These are phyloP conservation scores for Ginglymostoma cirratum DNA, from an alignment of 2,113 vertebrate genomes.

Conservation along the genomic window DNA sequence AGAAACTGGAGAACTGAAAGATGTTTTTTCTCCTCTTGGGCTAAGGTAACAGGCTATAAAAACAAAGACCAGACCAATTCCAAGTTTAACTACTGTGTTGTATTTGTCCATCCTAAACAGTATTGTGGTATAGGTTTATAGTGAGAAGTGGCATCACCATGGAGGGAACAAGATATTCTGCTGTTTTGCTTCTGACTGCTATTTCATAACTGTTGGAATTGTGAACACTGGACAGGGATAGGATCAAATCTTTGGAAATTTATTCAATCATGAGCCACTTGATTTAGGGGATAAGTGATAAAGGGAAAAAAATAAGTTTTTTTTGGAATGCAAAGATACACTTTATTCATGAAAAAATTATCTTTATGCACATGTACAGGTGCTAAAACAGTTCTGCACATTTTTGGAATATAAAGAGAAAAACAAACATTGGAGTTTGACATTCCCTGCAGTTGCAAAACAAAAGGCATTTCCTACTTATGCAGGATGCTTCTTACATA, in stretches of 20 bases:
- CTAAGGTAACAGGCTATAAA: not conserved
- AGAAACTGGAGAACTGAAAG: not conserved
- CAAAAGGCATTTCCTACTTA: too few relatives aligned
- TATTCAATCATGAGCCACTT: not conserved
- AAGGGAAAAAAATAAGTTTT: not conserved
- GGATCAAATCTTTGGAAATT: not conserved
- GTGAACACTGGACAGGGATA: not conserved
- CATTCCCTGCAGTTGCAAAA: too few relatives aligned
- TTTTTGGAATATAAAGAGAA: too few relatives aligned
- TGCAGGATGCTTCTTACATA: too few relatives aligned
- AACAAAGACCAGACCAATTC: not conserved
- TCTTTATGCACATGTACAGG: too few relatives aligned
- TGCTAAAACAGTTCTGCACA: too few relatives aligned
- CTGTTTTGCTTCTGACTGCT: not conserved
- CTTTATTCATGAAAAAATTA: too few relatives aligned
- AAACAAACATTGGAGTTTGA: too few relatives aligned
- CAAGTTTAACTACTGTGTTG: not conserved
- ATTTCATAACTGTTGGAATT: not conserved
- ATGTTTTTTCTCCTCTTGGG: not conserved
- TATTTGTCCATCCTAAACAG: not conserved
- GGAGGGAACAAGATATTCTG: not conserved
- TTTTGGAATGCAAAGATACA: too few relatives aligned
- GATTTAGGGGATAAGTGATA: not conserved
- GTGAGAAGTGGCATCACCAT: not conserved
- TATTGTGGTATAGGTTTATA: not conserved